phyloP scores from a whole-genome alignment of 1,140 invertebrate species.

The Drosophila nigromelanica region DNA sequence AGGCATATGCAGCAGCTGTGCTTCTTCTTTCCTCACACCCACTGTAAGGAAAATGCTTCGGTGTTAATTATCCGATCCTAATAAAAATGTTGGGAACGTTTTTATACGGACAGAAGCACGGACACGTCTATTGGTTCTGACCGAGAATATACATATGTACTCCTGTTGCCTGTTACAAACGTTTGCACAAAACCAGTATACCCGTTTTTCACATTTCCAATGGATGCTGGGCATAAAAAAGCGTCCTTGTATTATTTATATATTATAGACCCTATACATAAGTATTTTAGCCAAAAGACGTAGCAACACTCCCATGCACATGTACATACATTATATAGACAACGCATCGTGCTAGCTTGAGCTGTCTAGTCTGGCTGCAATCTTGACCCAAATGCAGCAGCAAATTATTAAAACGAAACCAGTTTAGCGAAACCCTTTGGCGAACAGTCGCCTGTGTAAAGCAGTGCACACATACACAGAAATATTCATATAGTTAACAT shows the following conservation, averaged over 20 bases:
- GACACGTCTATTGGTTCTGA: too few relatives aligned
- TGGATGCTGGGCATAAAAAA: background rate
- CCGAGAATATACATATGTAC: too few relatives aligned
- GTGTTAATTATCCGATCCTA: too few relatives aligned
- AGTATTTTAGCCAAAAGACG: conserved; percentile 27
- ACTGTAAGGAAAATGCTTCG: too few relatives aligned
- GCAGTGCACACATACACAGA: background rate
- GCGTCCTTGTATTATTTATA: conserved; percentile 28
- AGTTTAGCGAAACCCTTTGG: conserved; percentile 73
- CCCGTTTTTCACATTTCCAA: background rate
- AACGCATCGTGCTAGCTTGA: conserved; percentile 35
- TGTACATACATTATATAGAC: conserved; percentile 14
- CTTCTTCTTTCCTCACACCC: too few relatives aligned
- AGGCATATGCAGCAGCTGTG: background rate
- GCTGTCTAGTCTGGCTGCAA: conserved; percentile 60
- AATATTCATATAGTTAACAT: conserved; percentile 12
- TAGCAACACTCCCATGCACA: conserved; percentile 20
- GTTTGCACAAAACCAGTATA: too few relatives aligned
- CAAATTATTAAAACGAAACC: conserved; percentile 64
- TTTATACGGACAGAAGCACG: too few relatives aligned
- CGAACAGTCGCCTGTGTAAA: conserved; percentile 50
- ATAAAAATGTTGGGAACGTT: too few relatives aligned
- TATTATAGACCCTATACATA: conserved; percentile 6
- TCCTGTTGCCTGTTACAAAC: background rate
- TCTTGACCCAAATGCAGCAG: conserved; percentile 72